Percentiles rank a stretch among this genome's conserved stretches.
These are phyloP conservation scores for Neodontobutis hainanensis DNA, from an alignment of 2,113 vertebrate genomes.

Conservation along the genomic window DNA sequence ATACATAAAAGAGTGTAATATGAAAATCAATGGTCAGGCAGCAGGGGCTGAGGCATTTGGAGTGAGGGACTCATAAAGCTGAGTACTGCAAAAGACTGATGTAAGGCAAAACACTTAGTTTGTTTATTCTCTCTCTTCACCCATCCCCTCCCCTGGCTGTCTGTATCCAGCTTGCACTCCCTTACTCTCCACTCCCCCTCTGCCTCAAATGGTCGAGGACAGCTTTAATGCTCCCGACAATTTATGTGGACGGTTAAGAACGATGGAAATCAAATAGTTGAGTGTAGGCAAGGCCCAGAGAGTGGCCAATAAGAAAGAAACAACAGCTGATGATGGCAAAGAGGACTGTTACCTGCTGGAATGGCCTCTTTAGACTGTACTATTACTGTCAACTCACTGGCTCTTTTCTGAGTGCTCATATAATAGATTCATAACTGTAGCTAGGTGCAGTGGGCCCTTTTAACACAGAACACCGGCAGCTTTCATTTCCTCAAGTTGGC, in stretches of 20 bases:
- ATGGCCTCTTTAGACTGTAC: slow-evolving; percentile 64
- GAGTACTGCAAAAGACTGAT: slow-evolving; percentile 76
- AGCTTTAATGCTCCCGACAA: slow-evolving; percentile 82
- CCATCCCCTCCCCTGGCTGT: slow-evolving; percentile 63
- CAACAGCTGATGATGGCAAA: slow-evolving; percentile 77
- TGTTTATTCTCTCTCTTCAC: slow-evolving; percentile 75
- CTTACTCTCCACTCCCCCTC: slow-evolving; percentile 45
- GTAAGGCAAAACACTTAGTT: slow-evolving; percentile 79
- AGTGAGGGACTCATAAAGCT: slow-evolving; percentile 78
- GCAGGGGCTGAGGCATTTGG: slow-evolving; percentile 69
- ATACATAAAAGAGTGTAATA: slow-evolving; percentile 83
- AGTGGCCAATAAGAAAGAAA: slow-evolving; percentile 77
- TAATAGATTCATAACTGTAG: slow-evolving; percentile 72
- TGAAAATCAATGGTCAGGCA: slow-evolving; percentile 80
- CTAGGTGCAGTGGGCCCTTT: slow-evolving; percentile 61
- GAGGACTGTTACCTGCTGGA: slow-evolving; percentile 74
- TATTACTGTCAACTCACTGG: slow-evolving; percentile 70
- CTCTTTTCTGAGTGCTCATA: slow-evolving; percentile 67
- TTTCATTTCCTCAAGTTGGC: slow-evolving; percentile 64
- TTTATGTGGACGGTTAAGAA: slow-evolving; percentile 81
- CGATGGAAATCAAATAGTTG: slow-evolving; percentile 80
- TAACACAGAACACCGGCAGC: slow-evolving; percentile 61
- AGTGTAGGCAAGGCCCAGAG: slow-evolving; percentile 77
- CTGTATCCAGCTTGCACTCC: slow-evolving; percentile 65
- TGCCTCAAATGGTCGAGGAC: slow-evolving; percentile 74